A percentile compares a stretch with the other conserved stretches of the same genome.
Evolutionary conservation across 2,797 vertebrate species (phyloP).

Genomic region (Ctenochaetus hawaiiensis): DNA sequence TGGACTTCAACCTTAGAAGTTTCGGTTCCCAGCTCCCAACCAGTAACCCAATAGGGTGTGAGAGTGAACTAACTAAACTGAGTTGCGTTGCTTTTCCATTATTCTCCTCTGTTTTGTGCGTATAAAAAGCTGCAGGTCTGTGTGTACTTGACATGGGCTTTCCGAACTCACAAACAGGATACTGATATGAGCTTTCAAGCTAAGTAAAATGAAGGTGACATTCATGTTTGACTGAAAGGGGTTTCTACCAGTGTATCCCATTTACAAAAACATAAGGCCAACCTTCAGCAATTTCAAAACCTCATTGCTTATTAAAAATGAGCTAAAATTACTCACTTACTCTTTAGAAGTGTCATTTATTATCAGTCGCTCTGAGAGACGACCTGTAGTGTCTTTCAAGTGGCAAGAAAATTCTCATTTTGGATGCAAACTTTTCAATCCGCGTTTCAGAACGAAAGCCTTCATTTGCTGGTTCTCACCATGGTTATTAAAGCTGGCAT

Average conservation of each 20-base stretch:
- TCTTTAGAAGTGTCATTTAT: constrained; percentile 12
- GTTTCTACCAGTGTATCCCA: neutral
- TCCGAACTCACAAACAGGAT: neutral
- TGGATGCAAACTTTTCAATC: constrained; percentile 40
- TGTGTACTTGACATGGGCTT: neutral
- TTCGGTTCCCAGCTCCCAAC: too few relatives aligned
- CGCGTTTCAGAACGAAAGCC: constrained; percentile 18
- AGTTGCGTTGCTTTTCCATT: too few relatives aligned
- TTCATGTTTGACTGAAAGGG: neutral
- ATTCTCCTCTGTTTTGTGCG: too few relatives aligned
- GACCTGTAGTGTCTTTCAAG: constrained; percentile 30
- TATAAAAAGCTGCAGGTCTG: too few relatives aligned
- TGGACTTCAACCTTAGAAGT: too few relatives aligned
- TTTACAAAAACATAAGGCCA: constrained; percentile 9
- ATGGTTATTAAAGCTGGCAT: constrained; percentile 57
- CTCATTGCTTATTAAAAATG: constrained; percentile 5
- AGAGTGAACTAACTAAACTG: too few relatives aligned
- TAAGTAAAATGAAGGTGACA: neutral
- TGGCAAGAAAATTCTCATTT: constrained; percentile 26
- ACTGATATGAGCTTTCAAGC: neutral
- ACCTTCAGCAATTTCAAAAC: constrained; percentile 12
- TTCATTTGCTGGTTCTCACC: constrained; percentile 48
- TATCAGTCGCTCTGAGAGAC: constrained; percentile 9
- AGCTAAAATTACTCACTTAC: constrained; percentile 2
- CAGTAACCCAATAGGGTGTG: too few relatives aligned